Conservation (phyloP, 2,113 vertebrate genomes). For the Nesogale talazaci region DNA sequence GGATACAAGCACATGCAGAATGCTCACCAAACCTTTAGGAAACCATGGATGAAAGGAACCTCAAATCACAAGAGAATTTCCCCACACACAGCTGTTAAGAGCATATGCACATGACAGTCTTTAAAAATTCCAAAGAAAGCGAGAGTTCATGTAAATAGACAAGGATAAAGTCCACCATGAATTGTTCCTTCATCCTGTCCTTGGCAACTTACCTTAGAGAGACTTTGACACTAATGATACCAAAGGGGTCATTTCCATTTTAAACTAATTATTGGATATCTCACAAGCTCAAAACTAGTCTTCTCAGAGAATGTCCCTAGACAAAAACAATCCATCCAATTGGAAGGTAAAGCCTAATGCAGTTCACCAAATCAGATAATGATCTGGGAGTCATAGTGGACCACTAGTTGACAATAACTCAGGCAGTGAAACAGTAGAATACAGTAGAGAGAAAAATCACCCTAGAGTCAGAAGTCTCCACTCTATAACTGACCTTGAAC, state of each 20-base stretch:
- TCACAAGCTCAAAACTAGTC: not conserved
- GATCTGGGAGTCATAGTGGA: not conserved
- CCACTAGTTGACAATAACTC: not conserved
- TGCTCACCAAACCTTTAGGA: not conserved
- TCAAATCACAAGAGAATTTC: not conserved
- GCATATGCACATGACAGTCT: not conserved
- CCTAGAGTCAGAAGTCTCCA: not conserved
- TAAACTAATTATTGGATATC: not conserved
- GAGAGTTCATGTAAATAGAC: not conserved
- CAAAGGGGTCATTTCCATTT: not conserved
- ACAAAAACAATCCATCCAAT: too few species aligned
- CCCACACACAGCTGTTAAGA: not conserved
- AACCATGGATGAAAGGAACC: not conserved
- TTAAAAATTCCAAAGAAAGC: not conserved
- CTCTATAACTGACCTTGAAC: too few species aligned
- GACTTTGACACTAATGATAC: not conserved
- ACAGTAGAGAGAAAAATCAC: not conserved
- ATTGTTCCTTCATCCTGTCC: not conserved
- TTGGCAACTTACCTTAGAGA: not conserved
- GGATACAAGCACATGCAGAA: rapidly evolving
- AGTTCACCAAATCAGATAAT: not conserved
- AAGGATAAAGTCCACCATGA: not conserved
- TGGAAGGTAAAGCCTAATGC: not conserved
- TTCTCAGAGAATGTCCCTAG: too few species aligned
- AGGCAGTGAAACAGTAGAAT: not conserved